A percentile compares a stretch with the other conserved stretches of the same genome.
These are phyloP conservation scores for Panagrolaimus sp. DNA, from an alignment of 1,140 invertebrate species.

Conservation along the genomic window DNA sequence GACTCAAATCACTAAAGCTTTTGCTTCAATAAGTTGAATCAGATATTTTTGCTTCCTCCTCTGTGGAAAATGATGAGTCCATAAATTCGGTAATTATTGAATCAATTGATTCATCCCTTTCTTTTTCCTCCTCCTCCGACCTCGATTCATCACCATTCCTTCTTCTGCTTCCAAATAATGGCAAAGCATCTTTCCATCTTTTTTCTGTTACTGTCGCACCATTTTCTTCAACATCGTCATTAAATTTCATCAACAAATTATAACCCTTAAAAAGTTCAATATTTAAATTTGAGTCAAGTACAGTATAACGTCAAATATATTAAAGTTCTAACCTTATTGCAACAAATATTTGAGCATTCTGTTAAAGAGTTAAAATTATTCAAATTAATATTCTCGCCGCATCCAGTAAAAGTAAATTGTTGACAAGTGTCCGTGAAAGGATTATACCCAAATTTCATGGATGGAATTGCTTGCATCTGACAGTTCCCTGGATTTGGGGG, in stretches of 20 bases:
- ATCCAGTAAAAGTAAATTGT: not conserved
- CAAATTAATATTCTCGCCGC: not conserved
- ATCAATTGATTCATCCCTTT: too few species aligned
- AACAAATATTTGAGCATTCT: conserved; percentile 10
- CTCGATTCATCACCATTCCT: too few species aligned
- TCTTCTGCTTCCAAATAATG: too few species aligned
- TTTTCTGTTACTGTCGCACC: too few species aligned
- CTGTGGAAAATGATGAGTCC: too few species aligned
- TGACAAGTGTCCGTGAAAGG: conserved; percentile 1
- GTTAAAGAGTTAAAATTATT: not conserved
- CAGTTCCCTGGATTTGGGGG: not conserved
- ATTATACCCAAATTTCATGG: conserved; percentile 11
- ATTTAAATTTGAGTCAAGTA: not conserved
- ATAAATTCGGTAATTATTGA: too few species aligned
- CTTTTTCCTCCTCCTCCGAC: too few species aligned
- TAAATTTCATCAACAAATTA: not conserved
- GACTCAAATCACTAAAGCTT: too few species aligned
- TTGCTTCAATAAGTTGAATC: too few species aligned
- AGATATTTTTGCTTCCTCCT: too few species aligned
- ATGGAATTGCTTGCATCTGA: not conserved
- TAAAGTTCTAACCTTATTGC: conserved; percentile 2
- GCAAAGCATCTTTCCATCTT: too few species aligned
- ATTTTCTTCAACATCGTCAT: not conserved
- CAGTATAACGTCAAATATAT: not conserved
- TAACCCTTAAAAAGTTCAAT: conserved; percentile 5